Conservation (phyloP, 2,888 invertebrate species). For the Anthophora plumipes region DNA sequence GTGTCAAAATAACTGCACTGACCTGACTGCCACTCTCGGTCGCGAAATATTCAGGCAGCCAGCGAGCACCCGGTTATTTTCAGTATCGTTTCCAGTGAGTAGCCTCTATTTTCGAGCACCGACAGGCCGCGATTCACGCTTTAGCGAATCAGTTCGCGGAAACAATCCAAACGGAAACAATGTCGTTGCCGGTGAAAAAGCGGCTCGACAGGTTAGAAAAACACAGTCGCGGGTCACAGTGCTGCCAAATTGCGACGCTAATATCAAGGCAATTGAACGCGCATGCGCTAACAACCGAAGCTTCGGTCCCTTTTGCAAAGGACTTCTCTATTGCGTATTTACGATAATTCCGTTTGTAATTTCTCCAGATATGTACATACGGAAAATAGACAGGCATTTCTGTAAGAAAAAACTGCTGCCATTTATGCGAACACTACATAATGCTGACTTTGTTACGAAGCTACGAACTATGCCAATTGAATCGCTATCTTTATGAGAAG, state of each 20-base stretch:
- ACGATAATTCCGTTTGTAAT: background rate
- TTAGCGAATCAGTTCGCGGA: constrained; percentile 23
- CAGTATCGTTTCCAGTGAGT: constrained; percentile 36
- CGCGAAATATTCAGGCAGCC: constrained; percentile 48
- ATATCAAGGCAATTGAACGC: background rate
- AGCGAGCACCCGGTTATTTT: constrained; percentile 56
- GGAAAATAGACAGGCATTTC: background rate
- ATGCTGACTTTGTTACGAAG: no score
- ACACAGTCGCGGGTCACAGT: constrained; percentile 8
- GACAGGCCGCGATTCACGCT: constrained; percentile 10
- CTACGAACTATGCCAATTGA: background rate
- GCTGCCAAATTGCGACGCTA: constrained; percentile 11
- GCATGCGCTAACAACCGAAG: background rate
- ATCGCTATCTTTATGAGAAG: background rate
- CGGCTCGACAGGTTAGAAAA: constrained; percentile 30
- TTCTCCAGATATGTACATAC: background rate
- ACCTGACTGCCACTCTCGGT: constrained; percentile 43
- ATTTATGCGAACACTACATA: background rate
- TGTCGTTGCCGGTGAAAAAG: background rate
- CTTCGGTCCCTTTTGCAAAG: background rate
- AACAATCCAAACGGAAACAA: constrained; percentile 27
- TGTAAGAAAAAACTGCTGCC: background rate
- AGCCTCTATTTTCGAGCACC: constrained; percentile 7
- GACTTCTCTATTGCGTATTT: background rate
- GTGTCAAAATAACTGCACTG: constrained; percentile 58